A percentile compares a stretch with the other conserved stretches of the same genome.
Conservation (phyloP, 1,140 invertebrate species). For the Phthorimaea operculella region DNA sequence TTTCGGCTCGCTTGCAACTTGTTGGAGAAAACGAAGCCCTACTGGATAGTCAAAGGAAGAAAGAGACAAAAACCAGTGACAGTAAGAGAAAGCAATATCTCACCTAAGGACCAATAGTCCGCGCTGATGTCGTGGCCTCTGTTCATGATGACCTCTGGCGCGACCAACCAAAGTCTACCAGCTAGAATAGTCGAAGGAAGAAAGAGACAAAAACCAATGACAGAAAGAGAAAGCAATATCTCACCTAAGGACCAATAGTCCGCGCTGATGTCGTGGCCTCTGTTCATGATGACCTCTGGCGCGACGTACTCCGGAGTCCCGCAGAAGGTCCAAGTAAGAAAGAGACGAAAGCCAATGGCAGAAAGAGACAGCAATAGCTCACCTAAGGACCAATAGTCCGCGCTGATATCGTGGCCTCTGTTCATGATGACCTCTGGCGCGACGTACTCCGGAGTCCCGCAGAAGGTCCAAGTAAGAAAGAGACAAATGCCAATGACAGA, state of each 20-base stretch:
- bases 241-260: conserved; percentile 99
- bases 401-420: conserved; percentile 96
- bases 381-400: conserved; percentile 98
- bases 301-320: conserved; percentile 96
- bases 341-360: too few species aligned
- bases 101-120: conserved; percentile 98
- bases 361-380: too few species aligned
- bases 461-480: conserved; percentile 81
- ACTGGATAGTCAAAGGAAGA: too few species aligned
- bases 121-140: conserved; percentile 97
- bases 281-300: conserved; percentile 97
- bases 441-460: conserved; percentile 95
- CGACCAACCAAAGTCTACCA: conserved; percentile 96
- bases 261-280: conserved; percentile 96
- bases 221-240: too few species aligned
- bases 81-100: too few species aligned
- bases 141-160: conserved; percentile 97
- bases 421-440: conserved; percentile 98
- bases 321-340: conserved; percentile 91
- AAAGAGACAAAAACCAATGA: too few species aligned
- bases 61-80: too few species aligned
- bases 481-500: too few species aligned
- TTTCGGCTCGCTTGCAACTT: conserved; percentile 91
- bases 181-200: too few species aligned
- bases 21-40: conserved; percentile 99